Evolutionary conservation across 2,113 vertebrate genomes (phyloP), one percentile per base, ranked within the genome.

Genomic region (Arvicanthis niloticus): DNA sequence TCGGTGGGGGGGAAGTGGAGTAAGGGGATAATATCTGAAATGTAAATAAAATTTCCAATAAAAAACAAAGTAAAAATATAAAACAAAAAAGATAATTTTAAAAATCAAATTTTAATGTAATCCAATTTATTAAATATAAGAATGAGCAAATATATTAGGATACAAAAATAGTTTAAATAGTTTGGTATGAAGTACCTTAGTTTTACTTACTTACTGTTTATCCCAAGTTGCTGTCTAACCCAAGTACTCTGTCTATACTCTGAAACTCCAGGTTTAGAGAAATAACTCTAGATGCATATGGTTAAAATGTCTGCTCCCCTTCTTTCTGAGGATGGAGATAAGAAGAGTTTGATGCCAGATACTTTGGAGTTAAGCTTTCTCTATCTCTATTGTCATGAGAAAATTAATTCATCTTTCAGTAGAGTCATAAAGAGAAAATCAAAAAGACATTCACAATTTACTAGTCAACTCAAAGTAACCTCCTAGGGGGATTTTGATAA

Each of bases 341-440:
- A 78, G 26, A 73, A 42, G 72, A 87, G 21, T 92, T 40, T 80
- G 87, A 88, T 15, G 37, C 40, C 11, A 92, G 51, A 51, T 34
- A 78, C 84, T 87, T 88, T 53, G 26, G 51, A 78, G 72, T 95
- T 91, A 78, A 72, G 60, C 60, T 53, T 53, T 65, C 15, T 56
- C 58, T 31, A 75, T 73, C 60, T 17, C 86, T 67, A 48, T 88
- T 93, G 94, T 92, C 81, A 82, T 13, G 73, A 96, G 11, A 29
- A 97, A 85, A 88, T 76, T 94, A 96, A 92, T 96, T 85, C 56
- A 91, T 81, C 45, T 40, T 88, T 92, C 93, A 94, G 62, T 60
- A 31, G 17, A 92, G 37, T 95, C 85, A 96, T 97, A 96, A 96
- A 95, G 92, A 82, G 89, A 96, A 96, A 95, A 97, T 82, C 93